Evolutionary conservation across 2,888 invertebrate genomes (phyloP).

Genomic region (Ophraella communa): DNA sequence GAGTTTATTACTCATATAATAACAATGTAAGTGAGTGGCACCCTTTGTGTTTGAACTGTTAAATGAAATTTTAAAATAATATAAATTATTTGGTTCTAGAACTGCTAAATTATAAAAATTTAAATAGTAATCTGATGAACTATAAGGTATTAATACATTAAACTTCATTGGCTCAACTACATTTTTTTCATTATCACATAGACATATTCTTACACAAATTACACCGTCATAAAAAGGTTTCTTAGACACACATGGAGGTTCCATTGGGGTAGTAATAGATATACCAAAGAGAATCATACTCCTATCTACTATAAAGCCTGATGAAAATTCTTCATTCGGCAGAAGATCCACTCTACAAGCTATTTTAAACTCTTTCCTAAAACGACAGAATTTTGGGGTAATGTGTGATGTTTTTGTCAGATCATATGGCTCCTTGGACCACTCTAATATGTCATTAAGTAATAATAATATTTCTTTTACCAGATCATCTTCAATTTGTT

Average conservation of each 20-base stretch:
- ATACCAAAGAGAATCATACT: constrained; percentile 45
- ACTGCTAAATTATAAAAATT: constrained; percentile 42
- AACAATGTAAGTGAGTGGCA: constrained; percentile 43
- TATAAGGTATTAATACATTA: constrained; percentile 38
- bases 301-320: constrained; percentile 39
- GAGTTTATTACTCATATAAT: constrained; percentile 49
- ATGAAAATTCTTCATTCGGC: constrained; percentile 38
- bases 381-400: constrained; percentile 28
- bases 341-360: constrained; percentile 43
- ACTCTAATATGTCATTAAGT: constrained; percentile 30
- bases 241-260: constrained; percentile 24
- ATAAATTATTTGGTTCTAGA: constrained; percentile 45
- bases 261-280: constrained; percentile 42
- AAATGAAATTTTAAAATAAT: constrained; percentile 49
- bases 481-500: constrained; percentile 34
- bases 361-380: constrained; percentile 45
- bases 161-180: constrained; percentile 40
- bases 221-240: constrained; percentile 35
- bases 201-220: constrained; percentile 38
- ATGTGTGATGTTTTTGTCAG: constrained; percentile 14
- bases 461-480: constrained; percentile 33
- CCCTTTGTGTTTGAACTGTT: constrained; percentile 40
- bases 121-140: constrained; percentile 41
- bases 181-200: constrained; percentile 29
- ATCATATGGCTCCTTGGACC: constrained; percentile 26